phyloP scores from a whole-genome alignment of 1,140 invertebrate species.

The Bradysia coprophila region DNA sequence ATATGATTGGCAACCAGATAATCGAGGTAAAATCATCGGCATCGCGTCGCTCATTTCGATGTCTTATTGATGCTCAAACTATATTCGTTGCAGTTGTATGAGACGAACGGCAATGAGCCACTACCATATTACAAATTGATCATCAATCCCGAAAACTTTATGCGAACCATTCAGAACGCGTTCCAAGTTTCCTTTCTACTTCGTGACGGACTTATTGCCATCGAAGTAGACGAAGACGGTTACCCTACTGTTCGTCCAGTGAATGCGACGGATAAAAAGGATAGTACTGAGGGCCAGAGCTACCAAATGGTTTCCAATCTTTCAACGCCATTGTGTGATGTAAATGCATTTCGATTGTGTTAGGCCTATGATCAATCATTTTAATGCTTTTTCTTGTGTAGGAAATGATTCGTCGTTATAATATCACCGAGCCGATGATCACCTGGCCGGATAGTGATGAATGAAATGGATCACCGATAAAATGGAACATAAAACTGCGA shows the following conservation, averaged over 20 bases:
- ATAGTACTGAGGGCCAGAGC: not conserved
- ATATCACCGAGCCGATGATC: not conserved
- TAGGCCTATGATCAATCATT: not conserved
- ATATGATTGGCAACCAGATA: conserved; percentile 10
- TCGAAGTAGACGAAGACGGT: conserved; percentile 9
- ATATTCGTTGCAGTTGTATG: too few relatives aligned
- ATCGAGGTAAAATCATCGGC: too few relatives aligned
- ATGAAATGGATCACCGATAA: not conserved
- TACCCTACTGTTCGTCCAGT: conserved; percentile 8
- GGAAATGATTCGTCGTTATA: not conserved
- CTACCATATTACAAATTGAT: conserved; percentile 17
- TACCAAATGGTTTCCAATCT: not conserved
- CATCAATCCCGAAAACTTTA: conserved; percentile 12
- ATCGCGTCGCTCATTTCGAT: too few relatives aligned
- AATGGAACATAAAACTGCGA: too few relatives aligned
- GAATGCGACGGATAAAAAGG: not conserved
- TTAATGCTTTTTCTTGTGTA: not conserved
- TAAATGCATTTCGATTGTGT: not conserved
- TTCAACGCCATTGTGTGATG: not conserved
- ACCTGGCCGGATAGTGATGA: not conserved
- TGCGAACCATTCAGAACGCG: conserved; percentile 14
- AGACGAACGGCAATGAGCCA: conserved; percentile 7
- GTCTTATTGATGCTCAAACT: too few relatives aligned
- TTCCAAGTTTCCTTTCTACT: conserved; percentile 13
- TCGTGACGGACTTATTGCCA: conserved; percentile 10